phyloP scores from a whole-genome alignment of 1,140 invertebrate genomes.

The Andricus grossulariae region DNA sequence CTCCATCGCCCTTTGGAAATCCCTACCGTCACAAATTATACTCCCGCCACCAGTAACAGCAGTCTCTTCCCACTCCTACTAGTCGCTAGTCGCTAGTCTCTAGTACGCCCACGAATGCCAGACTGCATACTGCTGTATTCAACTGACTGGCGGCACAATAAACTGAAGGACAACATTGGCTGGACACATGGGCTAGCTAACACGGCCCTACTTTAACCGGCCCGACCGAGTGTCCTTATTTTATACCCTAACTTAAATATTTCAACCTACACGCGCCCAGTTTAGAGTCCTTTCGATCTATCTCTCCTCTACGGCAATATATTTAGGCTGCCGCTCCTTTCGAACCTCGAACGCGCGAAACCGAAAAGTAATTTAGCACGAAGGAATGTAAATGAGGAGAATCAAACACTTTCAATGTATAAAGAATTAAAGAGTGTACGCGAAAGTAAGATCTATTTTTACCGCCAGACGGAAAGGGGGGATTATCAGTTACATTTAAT shows the following conservation, averaged over 20 bases:
- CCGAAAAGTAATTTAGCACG: slow-evolving; percentile 28
- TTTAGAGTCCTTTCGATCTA: slow-evolving; percentile 23
- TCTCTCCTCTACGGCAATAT: slow-evolving; percentile 25
- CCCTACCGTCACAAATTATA: slow-evolving; percentile 57
- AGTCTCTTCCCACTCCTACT: slow-evolving; percentile 31
- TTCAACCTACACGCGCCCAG: background rate
- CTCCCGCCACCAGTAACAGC: slow-evolving; percentile 47
- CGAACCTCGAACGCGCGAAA: slow-evolving; percentile 27
- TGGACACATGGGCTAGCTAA: too few relatives aligned
- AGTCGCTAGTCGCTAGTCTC: slow-evolving; percentile 48
- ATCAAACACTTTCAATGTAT: slow-evolving; percentile 23
- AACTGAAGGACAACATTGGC: too few relatives aligned
- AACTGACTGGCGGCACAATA: too few relatives aligned
- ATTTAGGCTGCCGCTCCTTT: slow-evolving; percentile 9
- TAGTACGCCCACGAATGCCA: slow-evolving; percentile 55
- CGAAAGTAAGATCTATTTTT: slow-evolving; percentile 22
- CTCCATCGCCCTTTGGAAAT: slow-evolving; percentile 39
- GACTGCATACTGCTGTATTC: slow-evolving; percentile 36
- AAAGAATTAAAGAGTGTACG: background rate
- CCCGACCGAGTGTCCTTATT: slow-evolving; percentile 7
- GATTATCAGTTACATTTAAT: slow-evolving; percentile 30
- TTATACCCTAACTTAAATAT: background rate
- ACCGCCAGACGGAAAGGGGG: background rate
- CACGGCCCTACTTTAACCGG: too few relatives aligned
- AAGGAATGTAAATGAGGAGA: slow-evolving; percentile 24